Base-by-base conservation (phyloP, 2,113 vertebrate genomes). In the Campylomormyrus numenius region DNA sequence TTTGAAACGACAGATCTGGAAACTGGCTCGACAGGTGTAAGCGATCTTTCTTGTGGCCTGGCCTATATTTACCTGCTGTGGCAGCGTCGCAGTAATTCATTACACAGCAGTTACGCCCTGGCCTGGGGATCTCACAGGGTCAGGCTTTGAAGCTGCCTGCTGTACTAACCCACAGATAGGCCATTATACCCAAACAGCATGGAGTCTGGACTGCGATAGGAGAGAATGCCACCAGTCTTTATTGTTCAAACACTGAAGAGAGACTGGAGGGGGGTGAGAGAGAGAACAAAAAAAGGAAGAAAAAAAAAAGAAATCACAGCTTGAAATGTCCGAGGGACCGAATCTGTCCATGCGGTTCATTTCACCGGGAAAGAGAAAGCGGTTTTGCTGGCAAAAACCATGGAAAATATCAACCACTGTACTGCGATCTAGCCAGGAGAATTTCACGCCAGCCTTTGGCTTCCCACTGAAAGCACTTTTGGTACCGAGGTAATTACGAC, bases 101-200 rank as follows among this genome's bases (percentile, higher is more conserved):
- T 95, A 93, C 94, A 94, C 92, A 89, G 90, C 58, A 31, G 95
- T 92, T 92, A 93, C 96, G 95, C 97, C 97, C 96, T 93, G 93
- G 96, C 97, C 97, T 93, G 84, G 89, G 96, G 97, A 96, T 92
- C 95, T 19, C 89, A 84, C 90, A 50, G 88, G 90, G 92, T 91
- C 94, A 31, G 9, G 62, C 95, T 96, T 95, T 95, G 95, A 96
- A 95, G 96, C 94, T 90, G 31, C 91, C 66, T n/a, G 84, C 80
- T 88, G 31, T n/a, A 52, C 83, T 89, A 92, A 93, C 21, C 85
- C 66, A 92, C 84, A 89, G 86, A 91, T 89, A 88, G 90, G 90
- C 91, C 88, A 89, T 92, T 86, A 49, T 88, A 84, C 83, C 17
- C 50, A 53, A 87, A 87, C 85, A 56, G 85, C 85, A 53, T 53